Conservation (phyloP, 2,113 vertebrate genomes). For the Bothrops jararaca region DNA sequence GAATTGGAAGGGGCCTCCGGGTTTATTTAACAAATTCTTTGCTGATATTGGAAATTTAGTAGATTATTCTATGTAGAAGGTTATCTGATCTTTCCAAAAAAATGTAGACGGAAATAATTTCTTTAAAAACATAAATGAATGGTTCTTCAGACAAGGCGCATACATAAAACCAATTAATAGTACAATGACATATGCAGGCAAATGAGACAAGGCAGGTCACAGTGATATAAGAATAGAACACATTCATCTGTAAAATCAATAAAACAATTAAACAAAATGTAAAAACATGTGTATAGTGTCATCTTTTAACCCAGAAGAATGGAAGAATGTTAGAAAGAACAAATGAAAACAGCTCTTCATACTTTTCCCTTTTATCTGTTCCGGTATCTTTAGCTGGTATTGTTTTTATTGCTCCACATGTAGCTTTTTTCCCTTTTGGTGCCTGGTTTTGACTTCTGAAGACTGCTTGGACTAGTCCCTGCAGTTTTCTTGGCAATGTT, state of each 20-base stretch:
- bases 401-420: background rate
- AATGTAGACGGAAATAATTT: background rate
- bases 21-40: background rate
- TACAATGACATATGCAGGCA: background rate
- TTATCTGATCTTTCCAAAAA: background rate
- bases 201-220: background rate
- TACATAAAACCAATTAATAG: background rate
- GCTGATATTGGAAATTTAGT: background rate
- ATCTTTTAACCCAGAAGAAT: background rate
- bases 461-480: background rate
- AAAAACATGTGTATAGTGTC: background rate
- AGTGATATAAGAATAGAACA: background rate
- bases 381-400: background rate
- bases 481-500: background rate
- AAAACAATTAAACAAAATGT: background rate
- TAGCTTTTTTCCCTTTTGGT: background rate
- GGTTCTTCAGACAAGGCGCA: background rate
- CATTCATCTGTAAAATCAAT: background rate
- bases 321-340: background rate
- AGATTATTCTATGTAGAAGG: background rate
- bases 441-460: background rate
- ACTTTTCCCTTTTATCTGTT: background rate
- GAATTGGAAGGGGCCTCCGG: background rate
- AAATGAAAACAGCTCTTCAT: background rate
- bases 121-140: background rate